Base-by-base conservation (phyloP, 2,888 invertebrate genomes). In the Campoplex nolae region DNA sequence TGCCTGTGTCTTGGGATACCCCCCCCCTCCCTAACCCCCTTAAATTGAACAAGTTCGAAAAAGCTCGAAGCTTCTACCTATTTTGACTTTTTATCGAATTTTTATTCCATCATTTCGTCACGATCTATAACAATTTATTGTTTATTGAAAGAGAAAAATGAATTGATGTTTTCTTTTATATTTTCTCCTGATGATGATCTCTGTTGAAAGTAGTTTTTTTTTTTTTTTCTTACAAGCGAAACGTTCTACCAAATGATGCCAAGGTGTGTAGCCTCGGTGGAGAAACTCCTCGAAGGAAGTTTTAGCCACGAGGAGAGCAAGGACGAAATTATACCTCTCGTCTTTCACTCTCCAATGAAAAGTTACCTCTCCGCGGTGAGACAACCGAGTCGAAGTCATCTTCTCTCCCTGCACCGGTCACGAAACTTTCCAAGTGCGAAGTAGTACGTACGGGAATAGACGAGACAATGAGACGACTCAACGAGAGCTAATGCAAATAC, bases 341-440 rank as follows among this genome's bases (percentile, higher is more conserved):
- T 73, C 54, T 62, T 16, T 71, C 73, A 51, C 42, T 48, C 48
- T 35, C 28, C 45, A 74, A 81, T 84, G 84, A 84, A 81, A 81
- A 81, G 68, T 86, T 86, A 16, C 28, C 51, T 48, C 32, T 48
- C 48, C 48, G 67, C n/a, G 51, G 32, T 38, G 56, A 75, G 70
- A 83, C 62, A 54, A 73, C 32, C 6, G 7, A 32, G 62, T 32
- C 51, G 23, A 62, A 62, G 67, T 35, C 51, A 62, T 73, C 54
- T 71, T 45, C 38, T 28, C 56, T 58, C 58, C 35, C 32, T 67
- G 28, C 18, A 32, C 71, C 67, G 77, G 73, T 32, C 67, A 65
- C 28, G 76, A 68, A 86, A 84, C 77, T 83, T 74, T 35, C 18
- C 3, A 23, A 65, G 77, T 42, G 28, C 51, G 48, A 51, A 79